Evolutionary conservation across 2,888 invertebrate genomes (phyloP).

Genomic region (Noctua janthe): DNA sequence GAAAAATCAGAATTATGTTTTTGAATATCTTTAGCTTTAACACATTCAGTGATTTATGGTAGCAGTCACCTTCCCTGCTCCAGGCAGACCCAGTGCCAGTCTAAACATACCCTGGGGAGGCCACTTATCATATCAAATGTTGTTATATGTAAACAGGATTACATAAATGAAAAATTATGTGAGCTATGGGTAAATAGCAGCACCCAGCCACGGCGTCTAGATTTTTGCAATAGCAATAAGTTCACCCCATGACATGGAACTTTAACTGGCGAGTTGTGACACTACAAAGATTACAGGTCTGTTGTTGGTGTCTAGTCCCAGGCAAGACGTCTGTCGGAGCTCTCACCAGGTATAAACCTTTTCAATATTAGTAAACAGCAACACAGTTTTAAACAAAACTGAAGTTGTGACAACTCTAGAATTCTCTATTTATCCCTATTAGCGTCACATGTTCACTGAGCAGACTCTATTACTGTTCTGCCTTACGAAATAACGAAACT

Average conservation of each 20-base stretch:
- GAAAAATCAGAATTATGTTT: too few species aligned
- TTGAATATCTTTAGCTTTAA: too few species aligned
- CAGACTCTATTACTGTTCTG: background rate
- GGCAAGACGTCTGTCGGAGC: background rate
- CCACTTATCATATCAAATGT: background rate
- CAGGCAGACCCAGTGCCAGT: too few species aligned
- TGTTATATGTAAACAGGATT: background rate
- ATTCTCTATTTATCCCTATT: background rate
- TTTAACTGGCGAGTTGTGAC: too few species aligned
- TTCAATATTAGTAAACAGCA: background rate
- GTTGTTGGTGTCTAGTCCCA: background rate
- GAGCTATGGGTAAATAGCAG: too few species aligned
- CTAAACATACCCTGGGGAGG: background rate
- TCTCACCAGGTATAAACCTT: background rate
- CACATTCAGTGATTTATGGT: too few species aligned
- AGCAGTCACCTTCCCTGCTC: too few species aligned
- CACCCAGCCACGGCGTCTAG: too few species aligned
- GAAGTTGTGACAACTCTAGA: background rate
- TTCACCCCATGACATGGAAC: too few species aligned
- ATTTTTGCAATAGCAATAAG: too few species aligned
- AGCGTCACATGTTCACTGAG: background rate
- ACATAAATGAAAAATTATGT: background rate
- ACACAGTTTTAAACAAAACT: background rate
- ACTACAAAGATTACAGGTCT: background rate
- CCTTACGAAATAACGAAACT: background rate